phyloP scores from a whole-genome alignment of 2,113 vertebrate species.

The Asarcornis scutulata region DNA sequence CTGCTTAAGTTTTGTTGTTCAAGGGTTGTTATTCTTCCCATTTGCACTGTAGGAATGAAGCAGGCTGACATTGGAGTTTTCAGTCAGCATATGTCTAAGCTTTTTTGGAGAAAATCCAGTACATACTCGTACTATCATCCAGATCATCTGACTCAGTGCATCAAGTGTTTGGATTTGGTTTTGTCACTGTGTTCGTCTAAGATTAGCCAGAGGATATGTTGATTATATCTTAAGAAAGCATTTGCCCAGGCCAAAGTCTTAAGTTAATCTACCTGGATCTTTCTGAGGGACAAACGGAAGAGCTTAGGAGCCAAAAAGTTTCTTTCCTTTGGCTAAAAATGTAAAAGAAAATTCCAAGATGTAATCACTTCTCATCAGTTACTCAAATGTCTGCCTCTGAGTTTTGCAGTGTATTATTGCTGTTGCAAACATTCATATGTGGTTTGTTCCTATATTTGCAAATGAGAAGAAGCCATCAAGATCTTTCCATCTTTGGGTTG shows the following conservation, averaged over 20 bases:
- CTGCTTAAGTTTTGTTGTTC: not conserved
- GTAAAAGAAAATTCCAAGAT: not conserved
- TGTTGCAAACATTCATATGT: not conserved
- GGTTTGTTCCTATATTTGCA: not conserved
- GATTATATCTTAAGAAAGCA: constrained; percentile 10
- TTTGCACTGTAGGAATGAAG: not conserved
- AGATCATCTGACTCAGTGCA: not conserved
- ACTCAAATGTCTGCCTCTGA: not conserved
- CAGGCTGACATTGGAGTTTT: not conserved
- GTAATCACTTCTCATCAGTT: constrained; percentile 2
- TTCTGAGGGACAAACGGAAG: not conserved
- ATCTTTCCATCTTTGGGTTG: not conserved
- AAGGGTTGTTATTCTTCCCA: not conserved
- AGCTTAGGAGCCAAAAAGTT: not conserved
- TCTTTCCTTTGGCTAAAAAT: constrained; percentile 11
- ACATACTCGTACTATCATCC: not conserved
- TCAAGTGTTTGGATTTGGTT: constrained; percentile 37
- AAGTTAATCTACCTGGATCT: not conserved
- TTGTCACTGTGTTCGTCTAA: constrained; percentile 9
- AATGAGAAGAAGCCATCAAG: not conserved
- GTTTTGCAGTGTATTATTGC: not conserved
- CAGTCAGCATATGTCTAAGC: not conserved
- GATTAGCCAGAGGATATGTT: constrained; percentile 1
- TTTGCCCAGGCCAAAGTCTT: not conserved
- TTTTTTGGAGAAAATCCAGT: not conserved